A percentile compares a stretch with the other conserved stretches of the same genome.
These are phyloP conservation scores for Carettochelys insculpta DNA, from an alignment of 2,113 vertebrate genomes.

Conservation along the genomic window DNA sequence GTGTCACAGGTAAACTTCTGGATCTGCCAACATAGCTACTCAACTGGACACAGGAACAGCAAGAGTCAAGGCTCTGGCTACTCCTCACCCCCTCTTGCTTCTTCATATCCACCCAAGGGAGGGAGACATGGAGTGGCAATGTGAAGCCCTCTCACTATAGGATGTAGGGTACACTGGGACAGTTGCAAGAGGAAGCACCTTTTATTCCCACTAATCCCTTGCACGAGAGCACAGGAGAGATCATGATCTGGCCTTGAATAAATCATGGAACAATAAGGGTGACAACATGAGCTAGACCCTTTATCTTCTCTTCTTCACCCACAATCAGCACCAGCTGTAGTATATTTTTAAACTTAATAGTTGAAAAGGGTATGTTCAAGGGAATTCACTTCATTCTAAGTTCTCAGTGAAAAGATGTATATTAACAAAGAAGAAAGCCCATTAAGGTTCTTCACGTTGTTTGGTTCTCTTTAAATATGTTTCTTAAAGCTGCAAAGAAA, in stretches of 20 bases:
- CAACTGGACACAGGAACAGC: neutral
- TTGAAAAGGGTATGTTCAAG: conserved; percentile 59
- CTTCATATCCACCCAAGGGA: neutral
- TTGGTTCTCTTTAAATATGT: conserved; percentile 52
- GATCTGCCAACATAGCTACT: neutral
- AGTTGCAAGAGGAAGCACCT: neutral
- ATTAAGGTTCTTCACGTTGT: conserved; percentile 59
- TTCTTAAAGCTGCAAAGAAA: conserved; percentile 55
- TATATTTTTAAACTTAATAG: conserved; percentile 65
- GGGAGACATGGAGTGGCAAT: neutral
- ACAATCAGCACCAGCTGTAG: conserved; percentile 62
- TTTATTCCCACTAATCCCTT: neutral
- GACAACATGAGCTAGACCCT: neutral
- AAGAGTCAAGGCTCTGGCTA: neutral
- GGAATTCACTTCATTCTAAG: conserved; percentile 67
- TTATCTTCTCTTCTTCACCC: neutral
- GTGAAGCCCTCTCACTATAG: neutral
- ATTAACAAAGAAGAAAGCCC: conserved; percentile 57
- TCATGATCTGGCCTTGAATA: neutral
- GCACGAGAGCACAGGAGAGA: neutral
- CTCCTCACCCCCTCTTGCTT: neutral
- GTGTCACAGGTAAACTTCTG: neutral
- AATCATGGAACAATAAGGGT: neutral
- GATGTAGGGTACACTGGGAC: neutral
- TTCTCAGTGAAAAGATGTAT: conserved; percentile 68